Evolutionary conservation across 2,888 invertebrate species (phyloP), one percentile per base, ranked within the genome.

Genomic region (Biston stratarius): DNA sequence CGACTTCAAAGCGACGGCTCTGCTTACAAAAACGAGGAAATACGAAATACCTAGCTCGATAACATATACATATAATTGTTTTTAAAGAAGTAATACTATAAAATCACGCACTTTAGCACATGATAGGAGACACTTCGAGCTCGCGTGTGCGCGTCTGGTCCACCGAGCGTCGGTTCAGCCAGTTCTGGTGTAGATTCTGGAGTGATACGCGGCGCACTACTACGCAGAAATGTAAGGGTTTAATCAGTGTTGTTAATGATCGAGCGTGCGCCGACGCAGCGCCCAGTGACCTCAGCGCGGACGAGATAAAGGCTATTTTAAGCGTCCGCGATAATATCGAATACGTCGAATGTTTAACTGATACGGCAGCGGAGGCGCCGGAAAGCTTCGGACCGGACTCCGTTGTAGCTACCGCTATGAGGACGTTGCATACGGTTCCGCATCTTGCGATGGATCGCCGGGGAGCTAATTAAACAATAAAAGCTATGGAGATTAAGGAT

Each of bases 231-330:
- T 76, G 74, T 77, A 78, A 83, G 82, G 83, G 84, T 80, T 84
- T 86, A 89, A 89, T 87, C 86, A 83, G 84, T 82, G 78, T 79
- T 79, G 84, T 85, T 87, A 88, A 89, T 88, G 89, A 86, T 86
- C 80, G 81, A 81, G 83, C 82, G 84, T 88, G 85, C 82, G 85
- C 75, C 82, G 77, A 78, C 87, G 85, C 86, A 87, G 88, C 87
- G 89, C 91, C 90, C 88, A 91, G 86, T 92, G 92, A 92, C 93
- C 92, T 92, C 92, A 91, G 84, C 80, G 81, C 83, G 82, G 82
- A 86, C 88, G 87, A 92, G 93, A 93, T 94, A 93, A 91, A 87
- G 81, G 85, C 89, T 94, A 94, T 94, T 94, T 94, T 84, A 83
- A 92, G 92, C 88, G 81, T 75, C 51, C 77, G 81, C 79, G 92